A percentile compares a stretch with the other conserved stretches of the same genome.
Evolutionary conservation across 2,113 vertebrate species (phyloP).

Genomic region (Eira barbara): DNA sequence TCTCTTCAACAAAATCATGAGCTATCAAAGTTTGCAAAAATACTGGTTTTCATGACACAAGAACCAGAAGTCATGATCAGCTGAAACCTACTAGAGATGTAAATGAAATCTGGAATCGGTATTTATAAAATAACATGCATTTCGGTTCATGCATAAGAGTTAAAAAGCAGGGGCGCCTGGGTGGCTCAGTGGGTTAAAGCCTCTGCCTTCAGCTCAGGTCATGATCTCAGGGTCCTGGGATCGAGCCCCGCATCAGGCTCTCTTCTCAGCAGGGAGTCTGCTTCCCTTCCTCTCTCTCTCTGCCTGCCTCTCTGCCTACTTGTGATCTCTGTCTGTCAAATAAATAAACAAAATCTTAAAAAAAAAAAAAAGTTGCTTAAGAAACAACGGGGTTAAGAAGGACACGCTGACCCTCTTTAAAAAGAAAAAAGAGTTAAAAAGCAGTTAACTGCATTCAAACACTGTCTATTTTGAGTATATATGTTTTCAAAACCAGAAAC

Average conservation of each 20-base stretch:
- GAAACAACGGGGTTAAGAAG: too few species aligned
- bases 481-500: not conserved
- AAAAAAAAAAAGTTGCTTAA: too few species aligned
- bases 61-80: not conserved
- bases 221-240: too few species aligned
- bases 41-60: not conserved
- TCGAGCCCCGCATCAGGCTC: too few species aligned
- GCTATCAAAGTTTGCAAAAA: conserved; percentile 2
- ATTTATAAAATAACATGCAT: not conserved
- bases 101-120: not conserved
- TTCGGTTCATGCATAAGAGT: not conserved
- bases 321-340: too few species aligned
- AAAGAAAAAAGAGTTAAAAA: not conserved
- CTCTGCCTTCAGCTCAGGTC: too few species aligned
- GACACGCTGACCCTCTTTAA: too few species aligned
- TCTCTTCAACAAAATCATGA: conserved; percentile 29
- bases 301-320: too few species aligned
- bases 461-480: not conserved
- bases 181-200: too few species aligned
- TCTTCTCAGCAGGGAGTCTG: too few species aligned
- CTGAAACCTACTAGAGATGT: not conserved
- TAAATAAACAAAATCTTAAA: too few species aligned
- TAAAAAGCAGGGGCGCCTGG: not conserved
- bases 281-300: too few species aligned
- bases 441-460: not conserved